Conservation (phyloP, 2,113 vertebrate genomes). For the Cottus gobio region DNA sequence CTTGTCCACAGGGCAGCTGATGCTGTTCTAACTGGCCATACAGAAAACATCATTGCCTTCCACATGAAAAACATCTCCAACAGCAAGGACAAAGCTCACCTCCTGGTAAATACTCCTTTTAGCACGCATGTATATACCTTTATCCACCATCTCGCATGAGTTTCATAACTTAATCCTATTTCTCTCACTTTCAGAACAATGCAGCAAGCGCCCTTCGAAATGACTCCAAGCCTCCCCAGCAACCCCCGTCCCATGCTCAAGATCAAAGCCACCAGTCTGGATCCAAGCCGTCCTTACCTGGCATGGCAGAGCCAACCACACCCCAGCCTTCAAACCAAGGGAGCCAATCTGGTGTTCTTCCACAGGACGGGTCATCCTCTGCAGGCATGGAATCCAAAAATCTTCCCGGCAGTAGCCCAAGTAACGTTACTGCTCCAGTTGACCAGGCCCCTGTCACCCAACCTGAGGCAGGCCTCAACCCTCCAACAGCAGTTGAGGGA, state of each 20-base stretch:
- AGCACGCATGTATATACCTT: background rate
- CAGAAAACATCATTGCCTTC: slow-evolving; percentile 96
- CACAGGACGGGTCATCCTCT: slow-evolving; percentile 87
- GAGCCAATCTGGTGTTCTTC: slow-evolving; percentile 81
- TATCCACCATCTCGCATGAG: background rate
- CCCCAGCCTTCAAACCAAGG: slow-evolving; percentile 79
- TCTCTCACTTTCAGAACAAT: slow-evolving; percentile 84
- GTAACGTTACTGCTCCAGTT: slow-evolving; percentile 83
- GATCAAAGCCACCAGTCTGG: slow-evolving; percentile 94
- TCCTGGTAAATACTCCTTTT: slow-evolving; percentile 83
- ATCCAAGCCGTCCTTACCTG: slow-evolving; percentile 90
- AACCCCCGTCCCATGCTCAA: slow-evolving; percentile 82
- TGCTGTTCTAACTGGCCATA: slow-evolving; percentile 95
- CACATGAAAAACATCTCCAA: slow-evolving; percentile 99
- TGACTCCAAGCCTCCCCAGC: slow-evolving; percentile 89
- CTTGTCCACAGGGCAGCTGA: slow-evolving; percentile 92
- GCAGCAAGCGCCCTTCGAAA: slow-evolving; percentile 87
- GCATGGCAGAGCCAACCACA: slow-evolving; percentile 86
- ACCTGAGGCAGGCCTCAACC: slow-evolving; percentile 86
- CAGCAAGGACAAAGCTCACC: slow-evolving; percentile 94
- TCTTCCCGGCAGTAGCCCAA: slow-evolving; percentile 86
- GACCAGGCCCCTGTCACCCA: slow-evolving; percentile 88
- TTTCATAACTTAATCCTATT: slow-evolving; percentile 8
- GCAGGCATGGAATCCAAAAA: slow-evolving; percentile 91
- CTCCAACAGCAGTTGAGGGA: slow-evolving; percentile 68